phyloP scores from a whole-genome alignment of 2,888 invertebrate genomes.

The Diadegma fenestrale region DNA sequence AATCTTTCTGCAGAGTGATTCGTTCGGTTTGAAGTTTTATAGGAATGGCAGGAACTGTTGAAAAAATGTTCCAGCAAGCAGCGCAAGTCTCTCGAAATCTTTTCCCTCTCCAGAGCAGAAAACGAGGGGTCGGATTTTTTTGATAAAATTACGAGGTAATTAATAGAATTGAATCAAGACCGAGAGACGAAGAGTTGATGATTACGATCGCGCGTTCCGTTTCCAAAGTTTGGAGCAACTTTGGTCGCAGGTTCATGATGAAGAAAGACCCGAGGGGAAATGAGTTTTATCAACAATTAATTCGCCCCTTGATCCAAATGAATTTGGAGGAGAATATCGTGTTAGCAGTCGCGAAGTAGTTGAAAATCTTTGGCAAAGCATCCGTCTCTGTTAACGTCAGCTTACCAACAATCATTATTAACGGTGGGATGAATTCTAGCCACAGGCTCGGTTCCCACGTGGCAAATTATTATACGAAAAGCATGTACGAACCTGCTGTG shows the following conservation, averaged over 20 bases:
- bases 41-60: not conserved
- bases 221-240: not conserved
- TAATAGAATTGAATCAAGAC: not conserved
- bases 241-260: not conserved
- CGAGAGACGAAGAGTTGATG: not conserved
- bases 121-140: not conserved
- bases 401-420: slow-evolving; percentile 42
- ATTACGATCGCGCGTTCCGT: not conserved
- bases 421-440: slow-evolving; percentile 33
- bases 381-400: not conserved
- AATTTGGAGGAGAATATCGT: not conserved
- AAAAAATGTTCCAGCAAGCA: not conserved
- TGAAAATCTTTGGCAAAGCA: not conserved
- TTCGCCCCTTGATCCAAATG: not conserved
- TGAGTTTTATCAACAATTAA: slow-evolving; percentile 14
- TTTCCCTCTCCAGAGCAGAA: not conserved
- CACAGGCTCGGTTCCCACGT: slow-evolving; percentile 9
- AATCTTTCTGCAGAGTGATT: not conserved
- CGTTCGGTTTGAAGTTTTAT: not conserved
- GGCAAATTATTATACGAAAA: slow-evolving; percentile 35
- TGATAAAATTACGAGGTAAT: not conserved
- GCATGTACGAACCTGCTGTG: not conserved
- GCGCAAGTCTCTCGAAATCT: not conserved
- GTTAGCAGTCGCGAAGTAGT: not conserved
- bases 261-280: not conserved